Conservation (phyloP, 2,888 invertebrate species). For the Crematogaster levior region DNA sequence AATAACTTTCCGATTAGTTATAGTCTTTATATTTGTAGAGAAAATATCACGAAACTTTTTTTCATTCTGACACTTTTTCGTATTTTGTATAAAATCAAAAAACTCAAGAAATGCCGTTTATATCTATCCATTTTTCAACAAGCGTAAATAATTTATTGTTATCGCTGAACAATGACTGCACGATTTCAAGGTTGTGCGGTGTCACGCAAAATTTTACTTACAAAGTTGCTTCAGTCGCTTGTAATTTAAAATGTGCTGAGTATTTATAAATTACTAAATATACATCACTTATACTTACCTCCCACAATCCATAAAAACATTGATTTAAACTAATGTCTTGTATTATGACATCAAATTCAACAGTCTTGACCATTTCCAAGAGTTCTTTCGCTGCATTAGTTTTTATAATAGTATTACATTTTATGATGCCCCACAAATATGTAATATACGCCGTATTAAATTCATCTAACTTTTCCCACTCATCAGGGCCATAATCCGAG, state of each 20-base stretch:
- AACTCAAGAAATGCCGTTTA: too few relatives aligned
- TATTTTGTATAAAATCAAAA: too few relatives aligned
- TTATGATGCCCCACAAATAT: background rate
- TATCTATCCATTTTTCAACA: too few relatives aligned
- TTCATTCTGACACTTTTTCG: too few relatives aligned
- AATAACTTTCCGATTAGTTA: too few relatives aligned
- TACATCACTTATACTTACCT: conserved; percentile 34
- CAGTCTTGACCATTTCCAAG: conserved; percentile 41
- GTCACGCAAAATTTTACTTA: background rate
- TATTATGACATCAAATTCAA: conserved; percentile 55
- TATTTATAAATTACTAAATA: background rate
- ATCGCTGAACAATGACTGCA: too few relatives aligned
- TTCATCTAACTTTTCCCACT: background rate
- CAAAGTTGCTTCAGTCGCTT: background rate
- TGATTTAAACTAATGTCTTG: conserved; percentile 45
- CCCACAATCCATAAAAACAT: conserved; percentile 56
- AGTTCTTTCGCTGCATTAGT: conserved; percentile 30
- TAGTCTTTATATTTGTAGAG: too few relatives aligned
- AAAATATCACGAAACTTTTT: too few relatives aligned
- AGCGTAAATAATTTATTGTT: too few relatives aligned
- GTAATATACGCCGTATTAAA: background rate
- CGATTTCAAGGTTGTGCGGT: too few relatives aligned
- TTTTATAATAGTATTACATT: conserved; percentile 3
- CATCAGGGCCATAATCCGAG: background rate
- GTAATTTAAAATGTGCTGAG: background rate